Percentiles rank a stretch among this genome's conserved stretches.
phyloP scores from a whole-genome alignment of 2,797 vertebrate species.

The Ammospiza maritima region DNA sequence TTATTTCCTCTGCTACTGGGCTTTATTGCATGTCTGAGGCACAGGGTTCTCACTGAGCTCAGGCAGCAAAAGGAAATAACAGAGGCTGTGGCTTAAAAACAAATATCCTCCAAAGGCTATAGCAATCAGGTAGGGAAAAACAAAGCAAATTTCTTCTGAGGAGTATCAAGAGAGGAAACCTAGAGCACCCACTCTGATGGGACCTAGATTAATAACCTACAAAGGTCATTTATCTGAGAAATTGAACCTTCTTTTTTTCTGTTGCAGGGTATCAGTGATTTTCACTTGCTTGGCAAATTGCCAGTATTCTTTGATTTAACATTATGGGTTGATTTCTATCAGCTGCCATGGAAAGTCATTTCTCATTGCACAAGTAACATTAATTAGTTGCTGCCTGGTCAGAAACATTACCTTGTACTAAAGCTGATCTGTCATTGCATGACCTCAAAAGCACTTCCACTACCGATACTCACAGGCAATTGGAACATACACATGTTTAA shows the following conservation, averaged over 20 bases:
- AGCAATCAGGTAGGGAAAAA: slow-evolving; percentile 46
- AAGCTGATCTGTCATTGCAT: background rate
- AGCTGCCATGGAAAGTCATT: background rate
- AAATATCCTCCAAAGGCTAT: slow-evolving; percentile 61
- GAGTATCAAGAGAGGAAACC: slow-evolving; percentile 35
- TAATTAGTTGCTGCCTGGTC: slow-evolving; percentile 24
- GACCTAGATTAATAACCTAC: background rate
- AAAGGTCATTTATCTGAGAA: slow-evolving; percentile 17
- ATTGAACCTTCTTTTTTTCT: background rate
- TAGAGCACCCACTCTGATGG: background rate
- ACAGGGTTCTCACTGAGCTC: slow-evolving; percentile 51
- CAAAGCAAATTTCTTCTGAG: background rate
- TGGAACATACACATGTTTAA: background rate
- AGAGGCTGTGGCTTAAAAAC: slow-evolving; percentile 46
- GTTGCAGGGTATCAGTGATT: background rate
- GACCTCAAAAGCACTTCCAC: slow-evolving; percentile 4
- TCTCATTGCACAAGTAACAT: background rate
- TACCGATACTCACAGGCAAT: background rate
- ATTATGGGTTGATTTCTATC: slow-evolving; percentile 19
- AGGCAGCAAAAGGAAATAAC: slow-evolving; percentile 58
- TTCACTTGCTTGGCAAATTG: background rate
- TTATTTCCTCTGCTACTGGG: slow-evolving; percentile 76
- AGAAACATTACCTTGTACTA: background rate
- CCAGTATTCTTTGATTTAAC: background rate
- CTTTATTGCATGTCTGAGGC: slow-evolving; percentile 61